These are phyloP conservation scores for Lithophane ornitopus DNA, from an alignment of 2,888 invertebrate genomes.

Conservation along the genomic window DNA sequence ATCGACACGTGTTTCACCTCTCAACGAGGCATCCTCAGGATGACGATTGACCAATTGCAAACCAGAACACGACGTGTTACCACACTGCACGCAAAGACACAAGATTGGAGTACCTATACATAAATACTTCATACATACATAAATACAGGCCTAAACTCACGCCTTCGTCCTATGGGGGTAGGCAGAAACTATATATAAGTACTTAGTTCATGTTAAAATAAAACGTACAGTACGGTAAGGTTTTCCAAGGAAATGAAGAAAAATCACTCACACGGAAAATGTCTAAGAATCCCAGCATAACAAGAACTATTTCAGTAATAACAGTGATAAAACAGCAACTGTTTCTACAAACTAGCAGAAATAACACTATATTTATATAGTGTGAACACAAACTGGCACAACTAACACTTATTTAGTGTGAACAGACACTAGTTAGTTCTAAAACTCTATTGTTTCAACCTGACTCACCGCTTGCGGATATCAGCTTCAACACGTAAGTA, in stretches of 20 bases:
- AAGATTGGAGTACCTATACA: too few relatives aligned
- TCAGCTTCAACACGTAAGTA: conserved; percentile 23
- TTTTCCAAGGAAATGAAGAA: neutral
- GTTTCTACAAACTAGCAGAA: conserved; percentile 24
- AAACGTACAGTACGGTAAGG: neutral
- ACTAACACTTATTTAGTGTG: too few relatives aligned
- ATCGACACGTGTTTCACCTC: too few relatives aligned
- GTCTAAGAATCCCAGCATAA: neutral
- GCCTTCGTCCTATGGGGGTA: too few relatives aligned
- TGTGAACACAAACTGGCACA: too few relatives aligned
- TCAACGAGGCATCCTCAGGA: too few relatives aligned
- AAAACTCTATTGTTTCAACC: conserved; percentile 24
- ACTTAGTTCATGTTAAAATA: neutral
- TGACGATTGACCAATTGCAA: too few relatives aligned
- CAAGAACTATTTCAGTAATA: neutral
- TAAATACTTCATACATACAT: too few relatives aligned
- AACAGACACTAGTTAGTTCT: conserved; percentile 15
- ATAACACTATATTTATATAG: neutral
- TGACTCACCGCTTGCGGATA: conserved; percentile 39
- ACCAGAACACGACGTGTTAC: too few relatives aligned
- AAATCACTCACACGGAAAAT: neutral
- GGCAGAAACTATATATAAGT: too few relatives aligned
- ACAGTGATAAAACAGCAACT: conserved; percentile 12
- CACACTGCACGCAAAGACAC: too few relatives aligned
- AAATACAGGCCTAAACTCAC: too few relatives aligned